A percentile compares a stretch with the other conserved stretches of the same genome.
phyloP scores from a whole-genome alignment of 2,797 vertebrate species.

The Serranus cabrilla region DNA sequence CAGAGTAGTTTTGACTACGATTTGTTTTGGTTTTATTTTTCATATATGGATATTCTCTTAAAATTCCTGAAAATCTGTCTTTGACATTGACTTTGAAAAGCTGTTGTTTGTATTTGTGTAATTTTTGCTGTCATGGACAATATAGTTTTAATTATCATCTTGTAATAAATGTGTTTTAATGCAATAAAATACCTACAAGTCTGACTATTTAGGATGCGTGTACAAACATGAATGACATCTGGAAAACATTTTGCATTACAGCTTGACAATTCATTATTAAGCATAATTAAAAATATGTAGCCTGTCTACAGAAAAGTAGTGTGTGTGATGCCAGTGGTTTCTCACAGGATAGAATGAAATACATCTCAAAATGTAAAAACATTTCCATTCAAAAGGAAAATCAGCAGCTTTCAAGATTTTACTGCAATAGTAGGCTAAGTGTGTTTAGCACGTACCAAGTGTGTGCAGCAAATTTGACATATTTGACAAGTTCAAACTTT shows the following conservation, averaged over 20 bases:
- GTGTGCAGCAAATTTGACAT: background rate
- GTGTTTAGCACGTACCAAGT: no score
- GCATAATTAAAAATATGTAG: background rate
- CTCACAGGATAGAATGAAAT: background rate
- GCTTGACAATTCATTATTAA: background rate
- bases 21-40: no score
- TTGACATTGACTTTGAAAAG: constrained; percentile 1
- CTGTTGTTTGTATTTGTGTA: background rate
- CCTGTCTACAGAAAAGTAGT: no score
- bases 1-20: background rate
- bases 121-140: background rate
- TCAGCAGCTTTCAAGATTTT: background rate
- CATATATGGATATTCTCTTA: background rate
- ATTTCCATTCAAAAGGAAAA: background rate
- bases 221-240: background rate
- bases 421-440: background rate
- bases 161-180: constrained; percentile 8
- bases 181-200: background rate
- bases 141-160: background rate
- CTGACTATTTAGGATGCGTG: background rate
- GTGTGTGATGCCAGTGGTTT: background rate
- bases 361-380: background rate
- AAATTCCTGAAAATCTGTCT: background rate
- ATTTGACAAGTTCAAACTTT: no score
- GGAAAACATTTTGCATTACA: constrained; percentile 4